Evolutionary conservation across 2,113 vertebrate species (phyloP).

Genomic region (Chlorodrepanis virens): DNA sequence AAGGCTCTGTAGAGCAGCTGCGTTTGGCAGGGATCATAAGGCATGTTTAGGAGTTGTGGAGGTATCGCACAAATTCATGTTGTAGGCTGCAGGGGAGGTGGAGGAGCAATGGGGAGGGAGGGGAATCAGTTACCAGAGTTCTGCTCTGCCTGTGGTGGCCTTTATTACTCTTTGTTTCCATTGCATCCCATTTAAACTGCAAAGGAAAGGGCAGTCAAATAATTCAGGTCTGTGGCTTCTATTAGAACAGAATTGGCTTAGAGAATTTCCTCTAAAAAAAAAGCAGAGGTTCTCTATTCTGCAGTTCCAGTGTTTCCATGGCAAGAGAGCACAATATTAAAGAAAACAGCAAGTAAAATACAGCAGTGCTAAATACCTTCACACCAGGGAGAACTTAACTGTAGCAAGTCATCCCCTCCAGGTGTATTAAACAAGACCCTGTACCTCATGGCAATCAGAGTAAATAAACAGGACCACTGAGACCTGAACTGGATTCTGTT

Average conservation of each 20-base stretch:
- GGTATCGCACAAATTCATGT: neutral
- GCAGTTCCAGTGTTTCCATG: neutral
- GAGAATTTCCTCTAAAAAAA: neutral
- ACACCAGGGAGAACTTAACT: neutral
- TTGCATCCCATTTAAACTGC: neutral
- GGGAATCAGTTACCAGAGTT: neutral
- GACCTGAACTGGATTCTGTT: neutral
- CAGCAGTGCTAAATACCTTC: neutral
- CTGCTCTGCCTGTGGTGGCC: neutral
- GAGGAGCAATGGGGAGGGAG: neutral
- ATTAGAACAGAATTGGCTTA: neutral
- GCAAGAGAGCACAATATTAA: neutral
- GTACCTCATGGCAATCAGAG: neutral
- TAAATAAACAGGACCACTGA: neutral
- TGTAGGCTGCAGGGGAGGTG: neutral
- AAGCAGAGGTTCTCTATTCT: neutral
- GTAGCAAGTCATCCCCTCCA: neutral
- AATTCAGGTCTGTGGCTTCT: neutral
- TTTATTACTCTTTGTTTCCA: neutral
- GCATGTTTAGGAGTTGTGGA: neutral
- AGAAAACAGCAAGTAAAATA: neutral
- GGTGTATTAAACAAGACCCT: neutral
- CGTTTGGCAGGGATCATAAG: constrained; percentile 1
- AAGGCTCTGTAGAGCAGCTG: neutral
- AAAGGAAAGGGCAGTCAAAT: neutral